Base-by-base conservation (phyloP, 2,888 invertebrate genomes). In the Plebejus anna region DNA sequence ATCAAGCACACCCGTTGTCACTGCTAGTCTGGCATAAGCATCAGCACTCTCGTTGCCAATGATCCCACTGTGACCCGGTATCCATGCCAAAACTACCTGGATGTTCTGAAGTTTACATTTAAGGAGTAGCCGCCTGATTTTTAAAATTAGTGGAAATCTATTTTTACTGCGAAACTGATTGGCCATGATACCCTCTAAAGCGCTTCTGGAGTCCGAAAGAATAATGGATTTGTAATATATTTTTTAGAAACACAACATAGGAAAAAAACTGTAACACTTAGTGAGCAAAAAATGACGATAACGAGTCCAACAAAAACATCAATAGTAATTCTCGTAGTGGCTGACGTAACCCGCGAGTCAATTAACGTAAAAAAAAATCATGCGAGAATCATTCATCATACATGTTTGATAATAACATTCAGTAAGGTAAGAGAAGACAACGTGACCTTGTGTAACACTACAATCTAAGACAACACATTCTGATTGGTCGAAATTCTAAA, bases 261-360 rank as follows among this genome's bases (percentile, higher is more conserved):
- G 55, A 55, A 32, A 66, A 66, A 66, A 66, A 36, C 32, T 66
- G 66, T 66, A 66, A 66, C 66, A 66, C 36, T 66, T 16, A 66
- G 13, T 4, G 4, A 32, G 66, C 13, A 66, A 66, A 66, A 66
- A 66, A 61, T 32, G 4, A 32, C 32, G 66, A 66, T 66, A 66
- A 66, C 5, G 9, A 1, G 66, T 36, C 66, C 3, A 66, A 66
- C 66, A 66, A 66, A 66, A 66, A 66, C 66, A 66, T 16, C 66
- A 5, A 66, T 66, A 32, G 28, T 61, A 28, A 61, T 32, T 11
- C 66, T 32, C 32, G 32, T 66, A 32, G 66, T 32, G 9, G 32
- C 28, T 66, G 66, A 66, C 66, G 66, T 32, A 66, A 66, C 9
- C 13, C 28, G 13, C 66, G 28, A 66, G 66, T 66, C 66, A 32